These are phyloP conservation scores for Antechinus stuartii DNA, from an alignment of 2,113 vertebrate genomes.

Conservation along the genomic window DNA sequence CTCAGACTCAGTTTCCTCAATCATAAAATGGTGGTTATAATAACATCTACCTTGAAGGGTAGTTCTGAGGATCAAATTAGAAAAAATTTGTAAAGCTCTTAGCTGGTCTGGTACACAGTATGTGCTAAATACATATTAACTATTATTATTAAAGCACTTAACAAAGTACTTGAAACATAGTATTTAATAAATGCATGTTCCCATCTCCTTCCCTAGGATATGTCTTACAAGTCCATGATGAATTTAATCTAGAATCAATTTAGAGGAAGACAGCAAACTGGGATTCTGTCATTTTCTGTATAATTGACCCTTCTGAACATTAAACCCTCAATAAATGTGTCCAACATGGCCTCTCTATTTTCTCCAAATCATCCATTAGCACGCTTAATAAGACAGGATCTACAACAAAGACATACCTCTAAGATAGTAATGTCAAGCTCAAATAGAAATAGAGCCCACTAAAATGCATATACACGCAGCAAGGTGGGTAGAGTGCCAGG, in stretches of 20 bases:
- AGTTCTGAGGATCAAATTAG: too few relatives aligned
- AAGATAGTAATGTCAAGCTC: neutral
- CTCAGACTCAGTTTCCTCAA: too few relatives aligned
- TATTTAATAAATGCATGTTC: neutral
- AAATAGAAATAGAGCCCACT: fast-evolving
- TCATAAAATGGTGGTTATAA: too few relatives aligned
- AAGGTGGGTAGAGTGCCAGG: too few relatives aligned
- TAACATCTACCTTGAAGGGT: too few relatives aligned
- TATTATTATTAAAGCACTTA: too few relatives aligned
- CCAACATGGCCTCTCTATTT: slow-evolving; percentile 64
- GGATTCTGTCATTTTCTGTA: slow-evolving; percentile 26
- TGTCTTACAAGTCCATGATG: neutral
- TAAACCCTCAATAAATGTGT: slow-evolving; percentile 30
- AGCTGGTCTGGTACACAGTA: too few relatives aligned
- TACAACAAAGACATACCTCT: slow-evolving; percentile 9
- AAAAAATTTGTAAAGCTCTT: too few relatives aligned
- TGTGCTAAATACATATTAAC: neutral
- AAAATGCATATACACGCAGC: neutral
- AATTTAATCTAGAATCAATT: neutral
- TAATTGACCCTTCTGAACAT: slow-evolving; percentile 35
- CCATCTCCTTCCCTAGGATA: neutral
- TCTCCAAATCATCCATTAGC: slow-evolving; percentile 58
- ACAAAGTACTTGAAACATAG: neutral
- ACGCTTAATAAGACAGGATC: slow-evolving; percentile 28
- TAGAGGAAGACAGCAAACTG: neutral